A percentile compares a stretch with the other conserved stretches of the same genome.
These are phyloP conservation scores for Nomada hirtipes DNA, from an alignment of 2,888 invertebrate genomes.

Conservation along the genomic window DNA sequence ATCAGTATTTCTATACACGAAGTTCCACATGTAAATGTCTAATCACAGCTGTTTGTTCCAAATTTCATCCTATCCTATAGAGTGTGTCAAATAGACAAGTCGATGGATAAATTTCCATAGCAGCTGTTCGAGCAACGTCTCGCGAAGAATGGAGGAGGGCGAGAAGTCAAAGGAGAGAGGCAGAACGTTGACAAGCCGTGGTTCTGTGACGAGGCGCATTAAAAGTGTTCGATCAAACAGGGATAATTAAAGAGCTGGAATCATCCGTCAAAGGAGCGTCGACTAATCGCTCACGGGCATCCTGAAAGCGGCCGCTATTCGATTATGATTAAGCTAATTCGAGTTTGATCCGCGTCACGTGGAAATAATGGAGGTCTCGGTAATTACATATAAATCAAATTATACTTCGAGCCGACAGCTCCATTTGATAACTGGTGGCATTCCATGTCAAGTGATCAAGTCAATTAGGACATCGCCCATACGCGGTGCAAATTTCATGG, in stretches of 20 bases:
- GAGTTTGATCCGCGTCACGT: slow-evolving; percentile 81
- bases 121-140: background rate
- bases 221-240: slow-evolving; percentile 50
- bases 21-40: background rate
- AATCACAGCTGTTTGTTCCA: background rate
- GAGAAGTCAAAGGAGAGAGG: background rate
- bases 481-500: slow-evolving; percentile 59
- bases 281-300: slow-evolving; percentile 64
- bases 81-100: background rate
- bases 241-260: slow-evolving; percentile 63
- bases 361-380: slow-evolving; percentile 78
- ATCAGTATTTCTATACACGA: background rate
- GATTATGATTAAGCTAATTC: slow-evolving; percentile 81
- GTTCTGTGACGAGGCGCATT: slow-evolving; percentile 26
- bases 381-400: slow-evolving; percentile 80
- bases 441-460: slow-evolving; percentile 70
- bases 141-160: background rate
- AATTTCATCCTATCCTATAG: background rate
- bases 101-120: background rate
- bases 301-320: slow-evolving; percentile 73
- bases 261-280: slow-evolving; percentile 66
- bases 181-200: slow-evolving; percentile 16
- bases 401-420: slow-evolving; percentile 71
- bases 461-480: slow-evolving; percentile 65
- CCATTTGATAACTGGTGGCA: slow-evolving; percentile 72